These are phyloP conservation scores for Oedothorax gibbosus DNA, from an alignment of 1,140 invertebrate genomes.

Conservation along the genomic window DNA sequence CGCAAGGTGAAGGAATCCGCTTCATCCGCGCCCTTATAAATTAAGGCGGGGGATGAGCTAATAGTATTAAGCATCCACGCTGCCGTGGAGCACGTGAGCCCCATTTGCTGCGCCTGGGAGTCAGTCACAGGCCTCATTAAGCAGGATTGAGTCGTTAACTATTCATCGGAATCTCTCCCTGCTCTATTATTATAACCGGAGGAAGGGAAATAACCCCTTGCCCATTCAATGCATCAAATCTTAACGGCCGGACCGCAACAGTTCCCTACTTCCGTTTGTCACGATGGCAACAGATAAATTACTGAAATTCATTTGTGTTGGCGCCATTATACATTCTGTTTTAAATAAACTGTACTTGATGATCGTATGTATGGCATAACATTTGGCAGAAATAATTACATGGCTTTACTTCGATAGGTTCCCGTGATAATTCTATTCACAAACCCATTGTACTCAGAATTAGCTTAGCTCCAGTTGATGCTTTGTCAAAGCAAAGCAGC, in stretches of 20 bases:
- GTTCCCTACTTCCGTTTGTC: constrained; percentile 7
- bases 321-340: too few species aligned
- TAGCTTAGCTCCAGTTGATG: too few species aligned
- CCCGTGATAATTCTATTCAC: too few species aligned
- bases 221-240: constrained; percentile 57
- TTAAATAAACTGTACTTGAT: too few species aligned
- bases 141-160: constrained; percentile 60
- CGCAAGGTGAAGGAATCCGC: constrained; percentile 25
- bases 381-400: too few species aligned
- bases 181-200: constrained; percentile 39
- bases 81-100: constrained; percentile 51
- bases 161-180: constrained; percentile 49
- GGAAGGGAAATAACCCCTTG: constrained; percentile 53
- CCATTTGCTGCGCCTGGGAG: constrained; percentile 53
- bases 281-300: too few species aligned
- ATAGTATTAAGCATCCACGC: constrained; percentile 57
- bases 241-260: constrained; percentile 55
- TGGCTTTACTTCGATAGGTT: too few species aligned
- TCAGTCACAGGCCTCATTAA: constrained; percentile 60
- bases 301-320: too few species aligned
- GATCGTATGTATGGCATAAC: too few species aligned
- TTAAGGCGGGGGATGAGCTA: constrained; percentile 59
- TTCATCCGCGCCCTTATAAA: constrained; percentile 60
- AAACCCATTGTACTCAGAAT: too few species aligned
- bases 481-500: too few species aligned